phyloP scores from a whole-genome alignment of 2,113 vertebrate species.

The Casuarius casuarius region DNA sequence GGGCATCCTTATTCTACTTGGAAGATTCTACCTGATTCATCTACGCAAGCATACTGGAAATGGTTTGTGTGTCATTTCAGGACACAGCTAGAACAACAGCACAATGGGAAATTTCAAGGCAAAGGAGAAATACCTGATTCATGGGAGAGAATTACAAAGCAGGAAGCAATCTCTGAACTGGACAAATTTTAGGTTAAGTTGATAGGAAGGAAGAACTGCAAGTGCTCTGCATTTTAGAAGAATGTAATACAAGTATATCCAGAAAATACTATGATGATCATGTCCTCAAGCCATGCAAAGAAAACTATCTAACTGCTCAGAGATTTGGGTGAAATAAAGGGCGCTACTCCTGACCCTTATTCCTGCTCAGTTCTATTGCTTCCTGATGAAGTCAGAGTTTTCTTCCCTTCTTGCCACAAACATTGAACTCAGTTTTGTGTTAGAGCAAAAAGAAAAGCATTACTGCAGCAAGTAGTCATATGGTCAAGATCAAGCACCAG shows the following conservation, averaged over 20 bases:
- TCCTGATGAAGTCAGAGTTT: neutral
- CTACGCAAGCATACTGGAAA: conserved; percentile 76
- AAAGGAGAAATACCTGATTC: conserved; percentile 52
- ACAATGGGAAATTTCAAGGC: neutral
- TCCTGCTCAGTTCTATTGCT: fast-evolving
- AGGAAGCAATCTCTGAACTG: conserved; percentile 14
- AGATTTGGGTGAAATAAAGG: neutral
- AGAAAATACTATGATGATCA: neutral
- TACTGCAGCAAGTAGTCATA: fast-evolving
- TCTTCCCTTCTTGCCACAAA: neutral
- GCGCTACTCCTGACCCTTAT: fast-evolving
- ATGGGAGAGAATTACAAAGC: conserved; percentile 39
- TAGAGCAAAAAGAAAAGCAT: neutral
- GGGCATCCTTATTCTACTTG: conserved; percentile 51
- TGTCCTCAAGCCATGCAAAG: fast-evolving
- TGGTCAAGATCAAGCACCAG: no score
- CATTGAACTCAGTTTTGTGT: neutral
- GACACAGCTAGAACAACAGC: conserved; percentile 50
- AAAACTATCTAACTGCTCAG: fast-evolving
- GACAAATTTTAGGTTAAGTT: fast-evolving
- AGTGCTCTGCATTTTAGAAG: neutral
- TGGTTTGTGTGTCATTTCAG: conserved; percentile 81
- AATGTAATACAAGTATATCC: fast-evolving
- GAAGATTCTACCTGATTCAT: conserved; percentile 71
- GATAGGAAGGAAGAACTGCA: neutral